phyloP scores from a whole-genome alignment of 2,888 invertebrate species.

The Drosophila prolongata region DNA sequence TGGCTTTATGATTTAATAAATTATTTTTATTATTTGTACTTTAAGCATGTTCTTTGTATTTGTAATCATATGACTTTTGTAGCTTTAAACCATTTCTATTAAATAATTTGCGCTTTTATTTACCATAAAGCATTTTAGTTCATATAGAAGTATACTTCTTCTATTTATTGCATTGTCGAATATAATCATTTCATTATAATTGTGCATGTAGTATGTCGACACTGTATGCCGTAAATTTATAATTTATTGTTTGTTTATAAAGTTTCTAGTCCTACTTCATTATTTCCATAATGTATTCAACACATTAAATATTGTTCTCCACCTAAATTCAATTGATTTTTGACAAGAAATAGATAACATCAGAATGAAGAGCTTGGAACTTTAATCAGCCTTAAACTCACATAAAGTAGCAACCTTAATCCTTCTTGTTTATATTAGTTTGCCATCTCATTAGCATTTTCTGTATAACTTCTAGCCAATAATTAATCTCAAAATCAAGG shows the following conservation, averaged over 20 bases:
- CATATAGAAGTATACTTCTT: too few relatives aligned
- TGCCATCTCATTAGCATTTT: conserved; percentile 19
- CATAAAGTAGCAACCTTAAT: background rate
- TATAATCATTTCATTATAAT: too few relatives aligned
- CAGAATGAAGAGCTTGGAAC: background rate
- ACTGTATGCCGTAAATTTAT: too few relatives aligned
- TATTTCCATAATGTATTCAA: too few relatives aligned
- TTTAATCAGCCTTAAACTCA: background rate
- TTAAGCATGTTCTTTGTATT: background rate
- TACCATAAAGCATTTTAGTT: too few relatives aligned
- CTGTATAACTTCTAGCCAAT: conserved; percentile 18
- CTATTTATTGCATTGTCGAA: too few relatives aligned
- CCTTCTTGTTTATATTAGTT: conserved; percentile 5
- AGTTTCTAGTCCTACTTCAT: too few relatives aligned
- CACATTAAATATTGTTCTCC: too few relatives aligned
- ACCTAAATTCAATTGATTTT: too few relatives aligned
- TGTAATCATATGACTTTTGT: background rate
- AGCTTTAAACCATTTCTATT: background rate
- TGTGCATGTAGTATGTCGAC: too few relatives aligned
- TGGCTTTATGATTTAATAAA: background rate
- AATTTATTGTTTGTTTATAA: too few relatives aligned
- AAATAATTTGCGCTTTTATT: background rate
- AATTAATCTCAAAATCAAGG: conserved; percentile 14
- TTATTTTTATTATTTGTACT: background rate
- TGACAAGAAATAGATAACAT: too few relatives aligned